Conservation (phyloP, 2,797 vertebrate species). For the Gallinago stenura region DNA sequence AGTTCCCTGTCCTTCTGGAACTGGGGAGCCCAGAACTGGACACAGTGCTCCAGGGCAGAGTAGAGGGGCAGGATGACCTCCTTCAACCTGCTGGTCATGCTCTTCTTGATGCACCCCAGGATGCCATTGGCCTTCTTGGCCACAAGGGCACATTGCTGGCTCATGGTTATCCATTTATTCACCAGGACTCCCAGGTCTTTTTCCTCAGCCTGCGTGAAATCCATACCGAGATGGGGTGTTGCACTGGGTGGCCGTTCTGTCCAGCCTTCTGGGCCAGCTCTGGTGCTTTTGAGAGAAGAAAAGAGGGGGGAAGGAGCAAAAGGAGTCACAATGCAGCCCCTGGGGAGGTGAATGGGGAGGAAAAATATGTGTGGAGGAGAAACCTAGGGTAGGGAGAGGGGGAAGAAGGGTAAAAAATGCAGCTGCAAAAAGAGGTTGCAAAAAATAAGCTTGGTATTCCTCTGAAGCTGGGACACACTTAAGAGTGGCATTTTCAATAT, state of each 20-base stretch:
- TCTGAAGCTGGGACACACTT: not conserved
- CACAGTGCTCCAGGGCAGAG: too few species aligned
- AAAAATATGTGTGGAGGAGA: accelerated
- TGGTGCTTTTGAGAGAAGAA: not conserved
- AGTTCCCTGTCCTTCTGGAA: too few species aligned
- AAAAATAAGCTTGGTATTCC: not conserved
- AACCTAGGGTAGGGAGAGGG: not conserved
- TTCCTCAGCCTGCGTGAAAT: not conserved
- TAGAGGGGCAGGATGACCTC: too few species aligned
- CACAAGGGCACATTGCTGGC: too few species aligned
- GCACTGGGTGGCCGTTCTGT: not conserved
- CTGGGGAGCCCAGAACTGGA: too few species aligned
- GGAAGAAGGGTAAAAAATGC: not conserved
- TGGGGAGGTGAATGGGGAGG: not conserved
- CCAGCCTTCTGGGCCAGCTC: not conserved
- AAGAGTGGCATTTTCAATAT: not conserved
- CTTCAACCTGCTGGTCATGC: too few species aligned
- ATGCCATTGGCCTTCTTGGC: too few species aligned
- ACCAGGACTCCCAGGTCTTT: too few species aligned
- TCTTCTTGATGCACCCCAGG: too few species aligned
- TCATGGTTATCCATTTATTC: too few species aligned
- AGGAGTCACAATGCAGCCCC: not conserved
- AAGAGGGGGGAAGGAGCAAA: not conserved
- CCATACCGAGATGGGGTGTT: accelerated
- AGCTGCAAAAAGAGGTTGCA: not conserved